Evolutionary conservation across 2,797 vertebrate genomes (phyloP).

Genomic region (Microctenopoma stevenorrisi): DNA sequence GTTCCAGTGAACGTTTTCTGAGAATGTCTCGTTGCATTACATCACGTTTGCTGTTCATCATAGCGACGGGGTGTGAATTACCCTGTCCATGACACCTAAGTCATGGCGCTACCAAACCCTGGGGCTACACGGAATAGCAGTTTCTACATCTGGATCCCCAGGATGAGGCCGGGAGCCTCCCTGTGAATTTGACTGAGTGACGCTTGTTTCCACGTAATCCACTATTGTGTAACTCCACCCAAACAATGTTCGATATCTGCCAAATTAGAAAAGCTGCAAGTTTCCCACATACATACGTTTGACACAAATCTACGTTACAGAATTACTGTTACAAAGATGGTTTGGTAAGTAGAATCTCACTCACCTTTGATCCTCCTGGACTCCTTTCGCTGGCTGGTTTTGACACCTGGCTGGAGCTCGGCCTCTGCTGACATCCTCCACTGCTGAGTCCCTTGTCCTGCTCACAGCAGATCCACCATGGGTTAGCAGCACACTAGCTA

Average conservation of each 20-base stretch:
- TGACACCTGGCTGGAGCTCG: conserved; percentile 97
- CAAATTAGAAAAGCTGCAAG: conserved; percentile 44
- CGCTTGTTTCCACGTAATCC: conserved; percentile 35
- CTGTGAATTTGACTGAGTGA: conserved; percentile 29
- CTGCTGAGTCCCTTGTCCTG: conserved; percentile 72
- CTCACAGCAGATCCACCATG: conserved; percentile 81
- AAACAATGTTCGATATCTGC: conserved; percentile 40
- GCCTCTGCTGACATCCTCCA: conserved; percentile 99
- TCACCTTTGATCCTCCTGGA: conserved; percentile 95
- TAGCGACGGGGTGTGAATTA: conserved; percentile 79
- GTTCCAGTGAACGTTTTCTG: conserved; percentile 61
- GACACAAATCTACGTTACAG: background rate
- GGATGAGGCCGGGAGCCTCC: conserved; percentile 48
- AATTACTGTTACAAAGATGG: background rate
- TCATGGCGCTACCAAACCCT: conserved; percentile 65
- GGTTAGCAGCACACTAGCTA: conserved; percentile 67
- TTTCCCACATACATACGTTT: background rate
- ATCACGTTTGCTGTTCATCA: conserved; percentile 78
- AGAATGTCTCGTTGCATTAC: conserved; percentile 72
- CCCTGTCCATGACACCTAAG: conserved; percentile 78
- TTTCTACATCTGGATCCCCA: conserved; percentile 69
- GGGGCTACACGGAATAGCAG: conserved; percentile 66
- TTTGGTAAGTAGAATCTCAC: conserved; percentile 4
- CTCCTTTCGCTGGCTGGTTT: conserved; percentile 96
- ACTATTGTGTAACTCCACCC: conserved; percentile 46